Evolutionary conservation across 2,113 vertebrate species (phyloP).

Genomic region (Trochalopteron elliotii): DNA sequence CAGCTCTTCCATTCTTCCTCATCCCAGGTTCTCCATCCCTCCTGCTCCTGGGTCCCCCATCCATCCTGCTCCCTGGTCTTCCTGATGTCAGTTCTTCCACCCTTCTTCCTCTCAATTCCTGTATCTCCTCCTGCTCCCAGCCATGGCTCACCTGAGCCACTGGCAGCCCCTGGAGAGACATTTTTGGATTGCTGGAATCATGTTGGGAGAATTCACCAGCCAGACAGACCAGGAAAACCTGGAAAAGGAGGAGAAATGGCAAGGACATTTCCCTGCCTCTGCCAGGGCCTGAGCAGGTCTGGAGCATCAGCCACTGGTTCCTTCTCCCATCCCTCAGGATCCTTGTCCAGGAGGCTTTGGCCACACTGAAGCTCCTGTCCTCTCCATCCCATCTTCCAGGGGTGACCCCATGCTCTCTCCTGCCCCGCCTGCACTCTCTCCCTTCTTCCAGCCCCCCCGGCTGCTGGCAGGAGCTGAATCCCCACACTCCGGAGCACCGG

Average conservation of each 20-base stretch:
- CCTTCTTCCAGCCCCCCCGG: not conserved
- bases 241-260: not conserved
- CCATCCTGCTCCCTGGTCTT: not conserved
- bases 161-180: not conserved
- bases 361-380: rapidly evolving
- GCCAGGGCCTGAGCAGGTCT: not conserved
- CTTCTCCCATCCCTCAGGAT: not conserved
- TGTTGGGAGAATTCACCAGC: not conserved
- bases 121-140: not conserved
- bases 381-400: rapidly evolving
- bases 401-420: not conserved
- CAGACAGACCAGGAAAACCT: not conserved
- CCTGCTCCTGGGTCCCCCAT: not conserved
- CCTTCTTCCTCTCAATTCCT: not conserved
- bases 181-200: not conserved
- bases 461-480: not conserved
- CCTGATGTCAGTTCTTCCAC: not conserved
- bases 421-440: rapidly evolving
- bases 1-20: not conserved
- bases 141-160: not conserved
- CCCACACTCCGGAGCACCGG: rapidly evolving
- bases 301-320: not conserved
- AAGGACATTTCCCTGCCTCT: not conserved
- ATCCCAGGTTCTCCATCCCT: not conserved
- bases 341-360: not conserved